Base-by-base conservation (phyloP, 53 echinoderm and acorn worm species). In the Holothuria scabra region DNA sequence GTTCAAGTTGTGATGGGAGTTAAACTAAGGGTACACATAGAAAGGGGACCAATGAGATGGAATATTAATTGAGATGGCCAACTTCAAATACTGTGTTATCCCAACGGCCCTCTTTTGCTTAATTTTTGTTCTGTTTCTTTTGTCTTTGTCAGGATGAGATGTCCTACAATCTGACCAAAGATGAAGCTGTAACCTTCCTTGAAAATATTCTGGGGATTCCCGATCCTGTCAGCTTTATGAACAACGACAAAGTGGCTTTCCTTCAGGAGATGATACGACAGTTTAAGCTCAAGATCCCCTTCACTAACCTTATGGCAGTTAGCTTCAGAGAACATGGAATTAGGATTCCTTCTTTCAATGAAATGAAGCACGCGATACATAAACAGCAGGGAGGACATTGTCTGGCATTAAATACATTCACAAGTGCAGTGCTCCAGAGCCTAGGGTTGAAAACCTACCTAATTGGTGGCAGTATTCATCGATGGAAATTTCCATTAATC, bases 311-410 rank as follows among this genome's bases (percentile, higher is more conserved):
- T 11, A 20, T 24, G 9, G n/a, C n/a, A 34, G 10, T 69, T 3
- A 21, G 20, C 20, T 14, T 1, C 41, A 33, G n/a, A 35, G 37
- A 35, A 6, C 38, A 23, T 32, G 67, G 67, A 32, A 11, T 67
- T 6, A 67, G 32, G 21, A 67, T 28, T 30, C 66, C 28, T 31
- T 31, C 66, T 28, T 25, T 66, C 16, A 8, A 25, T 2, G 66
- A 66, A 18, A 19, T 29, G 12, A 66, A 66, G 29, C 28, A 66
- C 8, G 19, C 33, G 16, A 66, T 66, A 16, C 9, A 31, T 23
- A 66, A 23, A 12, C 9, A 13, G 28, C 66, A 79, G 28, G 79
- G 79, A 79, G 79, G 79, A 5, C 21, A 59, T n/a, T 79, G 79
- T 56, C 6, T 79, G 56, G 46, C 28, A 9, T 37, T 65, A 30